Evolutionary conservation across 2,888 invertebrate genomes (phyloP), one percentile per base, ranked within the genome.

Genomic region (Cryptocephalus moraei): DNA sequence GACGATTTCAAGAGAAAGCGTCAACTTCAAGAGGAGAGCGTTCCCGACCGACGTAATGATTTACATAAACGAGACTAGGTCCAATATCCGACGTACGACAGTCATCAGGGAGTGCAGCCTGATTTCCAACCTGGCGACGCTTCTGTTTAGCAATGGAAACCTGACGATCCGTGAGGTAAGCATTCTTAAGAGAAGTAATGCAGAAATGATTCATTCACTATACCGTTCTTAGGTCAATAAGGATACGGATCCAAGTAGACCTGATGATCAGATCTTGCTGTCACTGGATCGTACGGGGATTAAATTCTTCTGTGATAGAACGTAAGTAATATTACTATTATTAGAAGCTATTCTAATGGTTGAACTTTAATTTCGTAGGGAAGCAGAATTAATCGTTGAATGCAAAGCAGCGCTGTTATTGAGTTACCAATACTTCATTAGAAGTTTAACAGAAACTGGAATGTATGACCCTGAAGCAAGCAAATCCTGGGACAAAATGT

Each of bases 1-100:
- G 0, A 75, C 77, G 50, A 72, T 84, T 39, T 72, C 76, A 1
- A 67, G 75, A 1, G 81, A 81, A n/a, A 83, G 82, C 63, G 80
- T 84, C 0, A 84, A 84, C 69, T 73, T 73, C 55, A 74, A 71
- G 13, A 65, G 76, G 34, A 62, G 63, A 14, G 47, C 57, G 0
- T 77, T 74, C 55, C 66, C 67, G 2, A 72, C 73, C 1, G 65
- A 73, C 9, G 71, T 76, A 39, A 55, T 82, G 1, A 67, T 77
- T 1, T 79, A 81, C 62, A 76, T 77, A 43, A 75, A 77, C 13
- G 78, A 79, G 12, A 71, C 75, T 1, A 75, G 79, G 49, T 78
- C 78, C 0, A 62, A 68, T 9, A 75, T 79, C 41, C 65, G 80
- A 31, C 65, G 78, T 42, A 76, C 75, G 0, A 69, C 76, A 0